Evolutionary conservation across 2,797 vertebrate genomes (phyloP), one percentile per base, ranked within the genome.

Genomic region (Myripristis jacobus): DNA sequence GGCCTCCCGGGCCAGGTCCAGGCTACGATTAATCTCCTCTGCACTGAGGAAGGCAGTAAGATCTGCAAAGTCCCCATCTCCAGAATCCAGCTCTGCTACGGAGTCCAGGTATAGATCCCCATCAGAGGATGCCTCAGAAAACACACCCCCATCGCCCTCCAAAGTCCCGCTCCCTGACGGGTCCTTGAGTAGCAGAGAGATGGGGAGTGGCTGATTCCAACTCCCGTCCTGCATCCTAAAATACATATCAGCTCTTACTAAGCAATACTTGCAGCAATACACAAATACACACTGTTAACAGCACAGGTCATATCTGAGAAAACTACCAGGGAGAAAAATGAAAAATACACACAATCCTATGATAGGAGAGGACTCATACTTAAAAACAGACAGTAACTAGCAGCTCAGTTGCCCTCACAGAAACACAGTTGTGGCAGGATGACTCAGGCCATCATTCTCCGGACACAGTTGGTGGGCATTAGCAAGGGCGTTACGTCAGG

Each of bases 11-110:
- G 98, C 98, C 87, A 99, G 93, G 77, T 98, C 96, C 85, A 99
- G 93, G 73, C 98, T 99, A 73, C 89, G 96, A 80, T 93, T 88
- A 59, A 98, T 97, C 90, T 99, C 98, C 0, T 99, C 98, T 82
- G 96, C 95, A 52, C 90, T 99, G 81, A 99, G 94, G 83, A 99
- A 99, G 52, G 95, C 94, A 65, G 97, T 96, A 9, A 99, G 95
- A 77, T 93, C 96, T 2, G 94, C 91, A 87, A 96, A 95, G 81
- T 91, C 91, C 55, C 88, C 90, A 4, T 87, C 90, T 29, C 93
- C 94, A 67, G 94, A 94, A 68, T 94, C 94, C 81, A 94, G 60
- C 68, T 96, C 94, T 48, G 95, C 89, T 38, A 93, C 75, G 5
- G 96, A 93, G 85, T 97, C 95, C 75, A 92, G 84, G 90, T 94